Percentiles rank a stretch among this genome's conserved stretches.
Evolutionary conservation across 2,113 vertebrate species (phyloP).

Genomic region (Chrysemys picta): DNA sequence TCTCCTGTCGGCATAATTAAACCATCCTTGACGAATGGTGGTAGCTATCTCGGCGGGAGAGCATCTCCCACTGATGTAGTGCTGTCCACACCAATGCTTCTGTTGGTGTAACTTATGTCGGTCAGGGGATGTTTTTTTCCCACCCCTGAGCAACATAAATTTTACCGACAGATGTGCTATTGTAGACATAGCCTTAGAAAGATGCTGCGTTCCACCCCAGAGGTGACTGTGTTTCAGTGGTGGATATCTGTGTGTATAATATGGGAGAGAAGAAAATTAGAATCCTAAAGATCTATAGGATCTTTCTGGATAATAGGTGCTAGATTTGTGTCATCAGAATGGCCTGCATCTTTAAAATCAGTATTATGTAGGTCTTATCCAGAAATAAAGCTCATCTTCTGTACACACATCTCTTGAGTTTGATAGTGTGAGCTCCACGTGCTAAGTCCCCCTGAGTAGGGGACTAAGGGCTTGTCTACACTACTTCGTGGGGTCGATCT

Average conservation of each 20-base stretch:
- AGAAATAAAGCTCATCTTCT: background rate
- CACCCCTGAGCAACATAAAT: no score
- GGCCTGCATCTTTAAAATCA: background rate
- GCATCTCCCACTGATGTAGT: no score
- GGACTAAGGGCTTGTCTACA: no score
- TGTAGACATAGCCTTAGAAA: background rate
- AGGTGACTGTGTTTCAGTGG: background rate
- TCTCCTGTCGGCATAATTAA: no score
- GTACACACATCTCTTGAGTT: background rate
- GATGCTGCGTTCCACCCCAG: background rate
- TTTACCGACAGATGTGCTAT: no score
- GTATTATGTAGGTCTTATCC: background rate
- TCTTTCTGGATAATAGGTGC: background rate
- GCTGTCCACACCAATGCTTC: no score
- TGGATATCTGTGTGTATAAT: background rate
- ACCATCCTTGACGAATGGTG: no score
- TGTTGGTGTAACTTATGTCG: no score
- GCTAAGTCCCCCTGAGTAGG: accelerated
- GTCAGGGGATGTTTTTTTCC: no score
- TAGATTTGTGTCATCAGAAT: background rate
- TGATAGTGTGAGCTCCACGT: background rate
- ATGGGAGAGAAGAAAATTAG: background rate
- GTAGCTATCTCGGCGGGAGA: no score
- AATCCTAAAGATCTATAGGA: background rate
- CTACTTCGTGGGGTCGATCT: no score